Conservation (phyloP, 2,888 invertebrate genomes). For the Lysandra coridon region DNA sequence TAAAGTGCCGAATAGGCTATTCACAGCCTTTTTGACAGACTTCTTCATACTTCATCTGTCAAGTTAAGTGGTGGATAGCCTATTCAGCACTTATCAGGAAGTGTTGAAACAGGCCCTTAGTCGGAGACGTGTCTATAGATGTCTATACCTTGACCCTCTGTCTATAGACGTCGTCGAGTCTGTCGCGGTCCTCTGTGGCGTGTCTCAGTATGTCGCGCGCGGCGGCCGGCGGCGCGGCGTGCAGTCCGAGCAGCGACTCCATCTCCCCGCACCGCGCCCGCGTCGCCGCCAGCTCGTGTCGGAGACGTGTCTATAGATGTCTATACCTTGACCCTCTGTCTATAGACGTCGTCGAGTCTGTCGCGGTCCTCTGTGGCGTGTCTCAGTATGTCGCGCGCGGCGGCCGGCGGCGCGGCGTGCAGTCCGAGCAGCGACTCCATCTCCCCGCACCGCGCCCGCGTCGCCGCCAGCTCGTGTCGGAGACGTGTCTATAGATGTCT, state of each 20-base stretch:
- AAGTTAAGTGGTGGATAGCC: no score
- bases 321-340: constrained; percentile 68
- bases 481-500: constrained; percentile 60
- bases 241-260: constrained; percentile 85
- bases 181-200: constrained; percentile 81
- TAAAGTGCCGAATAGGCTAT: no score
- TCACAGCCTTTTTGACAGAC: no score
- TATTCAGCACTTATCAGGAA: no score
- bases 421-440: constrained; percentile 87
- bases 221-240: constrained; percentile 76
- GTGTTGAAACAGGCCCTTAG: no score
- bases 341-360: constrained; percentile 80
- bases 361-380: constrained; percentile 82
- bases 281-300: constrained; percentile 84
- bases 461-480: constrained; percentile 84
- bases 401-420: constrained; percentile 76
- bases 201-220: constrained; percentile 82
- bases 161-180: constrained; percentile 80
- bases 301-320: constrained; percentile 65
- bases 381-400: constrained; percentile 81
- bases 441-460: constrained; percentile 83
- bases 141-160: constrained; percentile 66
- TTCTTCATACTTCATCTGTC: no score
- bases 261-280: constrained; percentile 85
- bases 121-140: neutral